Percentiles rank a stretch among this genome's conserved stretches.
Evolutionary conservation across 37 sponge, comb jelly and placozoan genomes (phyloP).

Genomic region (Hormiphora californensis): DNA sequence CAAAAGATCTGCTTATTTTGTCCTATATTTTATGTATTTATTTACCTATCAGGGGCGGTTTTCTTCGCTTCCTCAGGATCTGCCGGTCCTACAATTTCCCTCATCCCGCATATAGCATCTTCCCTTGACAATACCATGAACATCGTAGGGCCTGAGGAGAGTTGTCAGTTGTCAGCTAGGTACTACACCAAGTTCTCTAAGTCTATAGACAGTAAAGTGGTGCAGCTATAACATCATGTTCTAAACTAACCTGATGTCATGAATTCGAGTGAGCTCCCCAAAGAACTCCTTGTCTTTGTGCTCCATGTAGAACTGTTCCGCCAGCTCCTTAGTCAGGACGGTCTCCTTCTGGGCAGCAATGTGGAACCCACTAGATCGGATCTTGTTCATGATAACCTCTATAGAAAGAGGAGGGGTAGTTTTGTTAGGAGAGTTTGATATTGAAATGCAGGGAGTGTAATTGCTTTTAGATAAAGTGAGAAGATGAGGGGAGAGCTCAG

Average conservation of each 20-base stretch:
- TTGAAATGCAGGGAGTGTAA: not conserved
- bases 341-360: conserved; percentile 80
- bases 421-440: not conserved
- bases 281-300: conserved; percentile 91
- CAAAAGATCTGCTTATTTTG: no score
- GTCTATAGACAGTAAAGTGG: not conserved
- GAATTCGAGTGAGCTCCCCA: conserved; percentile 70
- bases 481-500: not conserved
- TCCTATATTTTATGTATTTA: no score
- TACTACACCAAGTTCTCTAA: not conserved
- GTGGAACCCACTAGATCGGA: conserved; percentile 83
- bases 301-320: conserved; percentile 75
- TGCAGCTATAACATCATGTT: not conserved
- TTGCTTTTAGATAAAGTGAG: not conserved
- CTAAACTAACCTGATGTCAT: conserved; percentile 68
- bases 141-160: conserved; percentile 75
- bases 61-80: conserved; percentile 81
- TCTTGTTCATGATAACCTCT: conserved; percentile 80
- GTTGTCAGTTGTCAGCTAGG: not conserved
- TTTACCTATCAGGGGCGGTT: conserved; percentile 67
- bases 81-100: conserved; percentile 78
- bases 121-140: conserved; percentile 84
- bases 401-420: no score
- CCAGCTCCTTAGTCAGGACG: conserved; percentile 89
- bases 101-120: conserved; percentile 85